Evolutionary conservation across 2,797 vertebrate genomes (phyloP), one percentile per base, ranked within the genome.

Genomic region (Threskiornis aethiopicus): DNA sequence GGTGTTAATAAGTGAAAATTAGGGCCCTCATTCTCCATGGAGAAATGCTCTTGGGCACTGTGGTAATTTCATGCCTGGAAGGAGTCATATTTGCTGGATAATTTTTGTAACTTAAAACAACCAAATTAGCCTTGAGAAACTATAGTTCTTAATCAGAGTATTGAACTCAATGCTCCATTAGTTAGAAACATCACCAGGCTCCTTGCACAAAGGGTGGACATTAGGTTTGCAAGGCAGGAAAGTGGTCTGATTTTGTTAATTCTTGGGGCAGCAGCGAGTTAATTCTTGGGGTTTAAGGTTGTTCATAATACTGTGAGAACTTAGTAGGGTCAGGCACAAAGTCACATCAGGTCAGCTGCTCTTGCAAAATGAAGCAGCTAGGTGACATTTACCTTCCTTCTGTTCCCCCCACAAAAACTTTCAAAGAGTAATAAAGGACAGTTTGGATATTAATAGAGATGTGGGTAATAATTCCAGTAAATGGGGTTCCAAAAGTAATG

Each of bases 51-150:
- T 69, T 57, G 72, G 76, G 85, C 62, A 52, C 35, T 19, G 59
- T 79, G 49, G 84, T 88, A 87, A 84, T 94, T 93, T 94, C 84
- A 90, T 58, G 82, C 93, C 91, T 95, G 89, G 92, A 91, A 78
- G 90, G 89, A 90, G 26, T 76, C 55, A 8, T 81, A 76, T 96
- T 78, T 90, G 70, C 29, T n/a, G 17, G 51, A 20, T 89, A 73
- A 69, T 89, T 83, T 87, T 76, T 92, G 78, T 71, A 59, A 81
- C 65, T 90, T 79, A 59, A 69, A 54, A 3, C 58, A 47, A 57
- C 35, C 35, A 71, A 90, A 93, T 88, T 84, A 95, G 83, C 80
- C 80, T 79, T 92, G 86, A 82, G 84, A 87, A 93, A 44, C 71
- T 18, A 15, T 41, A 55, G 57, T 73, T 95, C 47, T 91, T 86